Evolutionary conservation across 2,113 vertebrate genomes (phyloP).

Genomic region (Lycocorax pyrrhopterus): DNA sequence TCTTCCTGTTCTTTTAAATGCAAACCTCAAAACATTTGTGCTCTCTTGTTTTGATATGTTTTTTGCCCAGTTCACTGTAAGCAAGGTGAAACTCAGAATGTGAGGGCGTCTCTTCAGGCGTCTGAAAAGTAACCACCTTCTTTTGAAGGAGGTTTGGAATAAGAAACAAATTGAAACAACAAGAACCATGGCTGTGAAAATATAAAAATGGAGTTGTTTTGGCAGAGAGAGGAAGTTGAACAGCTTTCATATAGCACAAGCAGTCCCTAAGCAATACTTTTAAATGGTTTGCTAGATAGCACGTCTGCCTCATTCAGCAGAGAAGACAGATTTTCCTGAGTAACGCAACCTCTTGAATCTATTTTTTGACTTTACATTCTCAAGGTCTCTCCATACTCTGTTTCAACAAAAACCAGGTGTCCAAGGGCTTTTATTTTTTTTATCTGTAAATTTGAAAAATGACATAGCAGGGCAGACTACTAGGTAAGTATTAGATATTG

Average conservation of each 20-base stretch:
- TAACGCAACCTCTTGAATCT: not conserved
- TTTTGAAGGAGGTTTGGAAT: not conserved
- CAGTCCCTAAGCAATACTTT: slow-evolving; percentile 3
- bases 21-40: not conserved
- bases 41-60: not conserved
- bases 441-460: not conserved
- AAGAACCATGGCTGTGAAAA: not conserved
- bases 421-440: not conserved
- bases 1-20: not conserved
- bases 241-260: slow-evolving; percentile 35
- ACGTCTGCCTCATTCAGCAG: not conserved
- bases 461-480: not conserved
- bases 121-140: not conserved
- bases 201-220: slow-evolving; percentile 1
- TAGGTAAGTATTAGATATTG: not conserved
- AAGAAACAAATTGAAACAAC: not conserved
- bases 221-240: slow-evolving; percentile 22
- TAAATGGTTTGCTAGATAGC: slow-evolving; percentile 6
- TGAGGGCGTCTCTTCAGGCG: not conserved
- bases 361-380: not conserved
- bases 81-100: not conserved
- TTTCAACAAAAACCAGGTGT: not conserved
- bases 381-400: not conserved
- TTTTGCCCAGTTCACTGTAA: not conserved
- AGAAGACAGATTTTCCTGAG: slow-evolving; percentile 28